Evolutionary conservation across 2,797 vertebrate genomes (phyloP), one percentile per base, ranked within the genome.

Genomic region (Syngnathus acus): DNA sequence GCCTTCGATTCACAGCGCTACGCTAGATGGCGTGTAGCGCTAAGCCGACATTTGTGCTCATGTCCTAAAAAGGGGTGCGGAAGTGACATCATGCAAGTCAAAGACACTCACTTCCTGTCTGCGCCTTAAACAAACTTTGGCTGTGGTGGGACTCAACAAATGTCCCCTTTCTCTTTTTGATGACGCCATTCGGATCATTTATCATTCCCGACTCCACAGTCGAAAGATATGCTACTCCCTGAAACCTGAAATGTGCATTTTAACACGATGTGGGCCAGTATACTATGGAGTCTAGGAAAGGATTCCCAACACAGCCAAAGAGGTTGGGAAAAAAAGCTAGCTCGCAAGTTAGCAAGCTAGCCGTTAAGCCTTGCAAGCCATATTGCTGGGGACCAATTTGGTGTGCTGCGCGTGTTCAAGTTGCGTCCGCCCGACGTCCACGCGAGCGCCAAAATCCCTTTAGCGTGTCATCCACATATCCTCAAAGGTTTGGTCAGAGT

Each of bases 21-120:
- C n/a, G n/a, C 51, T 53, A 9, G 21, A 9, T 51, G 50, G 50
- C n/a, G 42, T 10, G 45, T 53, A 19, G 9, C 21, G 61, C n/a
- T 45, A 47, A 32, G 61, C 21, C 9, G 14, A 17, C 43, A 9
- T 64, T 64, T 64, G 68, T 67, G 71, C 72, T 71, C 62, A 70
- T 71, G 64, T 78, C 80, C 80, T 74, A 75, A 83, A 75, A 77
- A 8, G 14, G 32, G 54, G 23, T 42, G 13, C 53, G 68, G 67
- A 74, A 45, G 47, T 50, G 69, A 50, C 57, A 21, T 69, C 75
- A 76, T 76, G 78, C 82, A 74, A 42, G n/a, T 67, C 58, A 59
- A 72, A 63, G 10, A 51, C 3, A 45, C 62, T 68, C 16, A 57
- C 69, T 54, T 69, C 68, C 21, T 38, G 68, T 65, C 71, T 64